Percentiles rank a stretch among this genome's conserved stretches.
Conservation (phyloP, 2,888 invertebrate genomes). For the Drosophila koepferae region DNA sequence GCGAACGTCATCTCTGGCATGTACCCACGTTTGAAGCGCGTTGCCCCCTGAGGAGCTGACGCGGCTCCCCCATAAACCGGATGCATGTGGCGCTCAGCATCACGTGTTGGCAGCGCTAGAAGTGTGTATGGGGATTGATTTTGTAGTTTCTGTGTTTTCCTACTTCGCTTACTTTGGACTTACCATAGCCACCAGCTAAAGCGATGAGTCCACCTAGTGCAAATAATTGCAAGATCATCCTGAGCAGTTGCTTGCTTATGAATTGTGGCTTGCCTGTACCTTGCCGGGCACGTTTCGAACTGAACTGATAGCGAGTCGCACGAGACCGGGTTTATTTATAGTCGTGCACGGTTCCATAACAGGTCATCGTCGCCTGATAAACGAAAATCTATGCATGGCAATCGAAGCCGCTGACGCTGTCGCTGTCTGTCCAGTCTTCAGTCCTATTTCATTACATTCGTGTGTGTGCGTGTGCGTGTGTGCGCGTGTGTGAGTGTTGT, state of each 20-base stretch:
- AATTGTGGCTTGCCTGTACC: conserved; percentile 27
- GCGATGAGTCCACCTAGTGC: conserved; percentile 36
- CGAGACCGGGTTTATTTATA: conserved; percentile 73
- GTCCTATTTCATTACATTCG: not conserved
- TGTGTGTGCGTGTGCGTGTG: not conserved
- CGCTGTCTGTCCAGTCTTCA: conserved; percentile 7
- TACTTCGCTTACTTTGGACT: conserved; percentile 9
- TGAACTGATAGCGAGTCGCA: conserved; percentile 62
- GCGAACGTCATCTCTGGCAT: conserved; percentile 82
- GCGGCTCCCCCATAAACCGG: conserved; percentile 59
- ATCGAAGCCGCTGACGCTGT: conserved; percentile 10
- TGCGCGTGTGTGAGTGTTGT: not conserved
- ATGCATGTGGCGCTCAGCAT: conserved; percentile 81
- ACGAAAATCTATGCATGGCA: conserved; percentile 37
- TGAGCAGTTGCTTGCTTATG: conserved; percentile 7
- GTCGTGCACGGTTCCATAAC: conserved; percentile 50
- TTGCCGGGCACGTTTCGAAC: conserved; percentile 58
- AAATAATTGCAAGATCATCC: conserved; percentile 54
- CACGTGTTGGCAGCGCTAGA: conserved; percentile 35
- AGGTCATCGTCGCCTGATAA: conserved; percentile 63
- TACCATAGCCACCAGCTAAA: conserved; percentile 51
- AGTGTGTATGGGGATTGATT: not conserved
- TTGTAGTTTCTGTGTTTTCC: not conserved
- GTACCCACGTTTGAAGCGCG: conserved; percentile 69
- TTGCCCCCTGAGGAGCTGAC: not conserved